Evolutionary conservation across 2,888 invertebrate species (phyloP), one percentile per base, ranked within the genome.

Genomic region (Apamea monoglypha): DNA sequence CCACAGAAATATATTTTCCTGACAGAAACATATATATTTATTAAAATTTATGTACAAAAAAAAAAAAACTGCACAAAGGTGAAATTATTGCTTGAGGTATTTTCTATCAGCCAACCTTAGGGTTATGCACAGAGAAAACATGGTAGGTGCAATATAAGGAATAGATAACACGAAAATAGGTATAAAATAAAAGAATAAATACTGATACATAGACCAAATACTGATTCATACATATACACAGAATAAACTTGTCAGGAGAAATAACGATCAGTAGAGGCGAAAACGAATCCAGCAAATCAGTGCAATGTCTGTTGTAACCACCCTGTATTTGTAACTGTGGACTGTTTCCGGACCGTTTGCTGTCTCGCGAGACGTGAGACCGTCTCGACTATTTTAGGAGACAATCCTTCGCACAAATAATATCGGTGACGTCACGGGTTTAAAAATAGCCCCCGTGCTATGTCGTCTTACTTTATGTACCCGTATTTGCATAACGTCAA

Each of bases 331-430:
- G 78, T 74, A 73, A 80, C 74, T 67, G 69, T 61, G 70, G 47
- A 72, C 44, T 81, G 44, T 90, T 91, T 92, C 90, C 89, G 84
- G 87, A 82, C 84, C 82, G 87, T 90, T 90, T 84, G 81, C 68
- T 86, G 88, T 87, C 78, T 85, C 78, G 74, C 83, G 87, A 89
- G 82, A 91, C 90, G 86, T 90, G 87, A 91, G 89, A 89, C 85
- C 68, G 85, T 85, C 85, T 83, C 74, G 78, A 76, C 71, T 87
- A 90, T 88, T 88, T 88, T 82, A 70, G 78, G 75, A 74, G 61
- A 82, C 64, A 74, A 78, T 83, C 72, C 78, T 84, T 84, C 50
- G 71, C 66, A 74, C 72, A 78, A 88, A 83, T 81, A 82, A 77
- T 72, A 61, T 78, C 61, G 76, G 74, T 89, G 80, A 86, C 86